phyloP scores from a whole-genome alignment of 2,797 vertebrate species.

The Picus viridis region DNA sequence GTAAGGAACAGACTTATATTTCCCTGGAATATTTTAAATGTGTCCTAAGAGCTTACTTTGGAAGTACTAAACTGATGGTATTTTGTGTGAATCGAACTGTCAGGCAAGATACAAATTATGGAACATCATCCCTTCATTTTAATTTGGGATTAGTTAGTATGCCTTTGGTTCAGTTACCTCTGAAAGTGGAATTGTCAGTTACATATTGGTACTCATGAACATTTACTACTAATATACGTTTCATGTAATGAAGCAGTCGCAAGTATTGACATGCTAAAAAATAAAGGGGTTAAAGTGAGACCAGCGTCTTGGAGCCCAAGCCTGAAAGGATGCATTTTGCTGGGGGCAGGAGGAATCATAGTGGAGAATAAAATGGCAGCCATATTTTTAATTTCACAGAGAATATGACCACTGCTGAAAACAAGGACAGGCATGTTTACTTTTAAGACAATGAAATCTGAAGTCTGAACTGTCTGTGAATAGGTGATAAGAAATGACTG shows the following conservation, averaged over 20 bases:
- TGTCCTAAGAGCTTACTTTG: not conserved
- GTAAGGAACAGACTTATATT: not conserved
- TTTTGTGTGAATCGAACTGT: not conserved
- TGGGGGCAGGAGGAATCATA: not conserved
- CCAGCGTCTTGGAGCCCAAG: not conserved
- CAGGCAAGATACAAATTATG: not conserved
- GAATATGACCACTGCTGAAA: not conserved
- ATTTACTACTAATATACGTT: fast-evolving
- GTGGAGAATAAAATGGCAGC: not conserved
- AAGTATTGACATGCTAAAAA: not conserved
- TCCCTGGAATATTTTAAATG: not conserved
- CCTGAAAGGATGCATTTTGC: not conserved
- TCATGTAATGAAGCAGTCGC: not conserved
- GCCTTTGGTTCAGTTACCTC: not conserved
- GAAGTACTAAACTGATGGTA: not conserved
- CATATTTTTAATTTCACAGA: not conserved
- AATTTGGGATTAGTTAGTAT: not conserved
- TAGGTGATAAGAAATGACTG: slow-evolving; percentile 39
- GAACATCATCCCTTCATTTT: not conserved
- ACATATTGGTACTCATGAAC: not conserved
- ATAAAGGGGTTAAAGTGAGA: not conserved
- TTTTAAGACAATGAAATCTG: slow-evolving; percentile 37
- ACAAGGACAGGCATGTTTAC: not conserved
- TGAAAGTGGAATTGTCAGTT: not conserved
- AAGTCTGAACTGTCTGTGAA: slow-evolving; percentile 29